Base-by-base conservation (phyloP, 2,113 vertebrate genomes). In the Setophaga coronata region DNA sequence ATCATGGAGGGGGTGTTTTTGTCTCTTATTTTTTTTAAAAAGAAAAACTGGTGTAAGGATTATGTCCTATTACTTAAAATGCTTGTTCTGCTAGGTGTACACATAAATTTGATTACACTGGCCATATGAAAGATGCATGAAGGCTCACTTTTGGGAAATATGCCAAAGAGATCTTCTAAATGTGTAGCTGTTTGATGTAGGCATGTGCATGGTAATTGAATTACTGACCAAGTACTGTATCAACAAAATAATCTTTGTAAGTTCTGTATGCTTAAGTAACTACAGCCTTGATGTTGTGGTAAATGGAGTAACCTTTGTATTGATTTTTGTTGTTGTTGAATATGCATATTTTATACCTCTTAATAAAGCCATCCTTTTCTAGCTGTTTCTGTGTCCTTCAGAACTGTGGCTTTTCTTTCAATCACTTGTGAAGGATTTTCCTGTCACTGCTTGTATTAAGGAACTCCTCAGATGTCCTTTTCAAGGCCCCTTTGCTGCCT, bases 161-260 rank as follows among this genome's bases (percentile, higher is more conserved):
- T 93, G 81, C 94, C 91, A 96, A 79, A 90, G 58, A 78, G 28
- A 74, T 36, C 90, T 86, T 54, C 53, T 93, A 80, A 96, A 81
- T 94, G 62, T 38, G 47, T 33, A 81, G 60, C 76, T 92, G 84
- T 88, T 94, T 93, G 72, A 90, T 74, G 76, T 83, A 58, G 91
- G 36, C 81, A 96, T 94, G 72, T 96, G 82, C n/a, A 80, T 81
- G 70, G 77, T 87, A 98, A 97, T 96, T 97, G 66, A 91, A 95
- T 97, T 97, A 72, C 78, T 94, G 69, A 78, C 90, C 93, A 93
- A 98, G 93, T 93, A 57, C 88, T 90, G 67, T 96, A 95, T 97
- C 96, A 96, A 80, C 94, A 85, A 84, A 94, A 80, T 81, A 74
- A 96, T 94, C 90, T 94, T 56, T 18, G 33, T 48, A 94, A 94